Evolutionary conservation across 2,888 invertebrate genomes (phyloP), one percentile per base, ranked within the genome.

Genomic region (Volucella inflata): DNA sequence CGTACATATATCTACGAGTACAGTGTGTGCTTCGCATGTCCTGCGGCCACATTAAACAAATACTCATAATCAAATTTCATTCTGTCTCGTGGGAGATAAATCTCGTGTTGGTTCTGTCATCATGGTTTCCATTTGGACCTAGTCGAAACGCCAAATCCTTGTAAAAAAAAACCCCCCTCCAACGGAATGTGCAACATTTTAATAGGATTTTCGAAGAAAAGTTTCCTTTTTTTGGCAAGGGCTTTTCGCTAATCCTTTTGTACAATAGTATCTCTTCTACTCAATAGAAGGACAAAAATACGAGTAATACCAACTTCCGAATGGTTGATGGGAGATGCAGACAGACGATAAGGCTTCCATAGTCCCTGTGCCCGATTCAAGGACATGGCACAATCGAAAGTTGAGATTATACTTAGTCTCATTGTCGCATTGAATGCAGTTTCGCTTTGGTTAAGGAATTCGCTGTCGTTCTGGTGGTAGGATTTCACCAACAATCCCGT

Each of bases 21-120:
- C 1, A 51, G 76, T 53, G 59, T 78, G 42, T 67, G 38, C 70
- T 76, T 53, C 44, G 51, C 46, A 80, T 80, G 75, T 80, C 85
- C 85, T 85, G 76, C 76, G 76, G 81, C 81, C 71, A 64, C 68
- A 77, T 85, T 85, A 85, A 81, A 72, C 72, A 85, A 81, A 85
- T 72, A 71, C 59, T 81, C 42, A 57, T 80, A 85, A 85, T 77
- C 85, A 85, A 85, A 81, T 85, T 81, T 64, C 44, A 38, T 30
- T 10, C 21, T 62, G 40, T 62, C 50, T 74, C 59, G 21, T 44
- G 67, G 79, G 53, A 71, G 76, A 65, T 78, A 59, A 74, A 48
- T 67, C 50, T 36, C 42, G 10, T 76, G 38, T 42, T n/a, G 16
- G 51, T 64, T 50, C n/a, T n/a, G 53, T 67, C 14, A 46, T 50